Conservation (phyloP, 1,140 invertebrate species). For the Psilanteris sp. region DNA sequence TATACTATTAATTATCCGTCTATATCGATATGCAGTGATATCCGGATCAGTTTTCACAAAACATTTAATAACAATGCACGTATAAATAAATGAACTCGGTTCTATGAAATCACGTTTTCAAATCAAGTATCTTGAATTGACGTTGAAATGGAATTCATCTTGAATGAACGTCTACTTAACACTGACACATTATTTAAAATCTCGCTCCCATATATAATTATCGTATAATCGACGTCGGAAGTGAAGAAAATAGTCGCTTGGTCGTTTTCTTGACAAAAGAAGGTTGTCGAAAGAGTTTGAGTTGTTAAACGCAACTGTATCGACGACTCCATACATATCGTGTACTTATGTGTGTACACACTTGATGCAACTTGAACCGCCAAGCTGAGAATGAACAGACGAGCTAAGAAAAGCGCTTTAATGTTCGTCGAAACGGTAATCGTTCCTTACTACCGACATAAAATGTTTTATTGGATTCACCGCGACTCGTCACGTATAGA, state of each 20-base stretch:
- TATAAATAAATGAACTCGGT: constrained; percentile 2
- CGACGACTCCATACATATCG: constrained; percentile 40
- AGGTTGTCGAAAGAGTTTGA: too few relatives aligned
- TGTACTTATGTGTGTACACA: constrained; percentile 52
- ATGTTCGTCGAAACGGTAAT: constrained; percentile 65
- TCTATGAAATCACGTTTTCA: neutral
- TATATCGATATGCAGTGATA: constrained; percentile 5
- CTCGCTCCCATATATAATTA: too few relatives aligned
- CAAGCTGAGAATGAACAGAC: constrained; percentile 69
- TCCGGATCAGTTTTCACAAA: constrained; percentile 12
- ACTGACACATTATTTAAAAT: too few relatives aligned
- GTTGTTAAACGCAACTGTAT: constrained; percentile 11
- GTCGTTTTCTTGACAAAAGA: neutral
- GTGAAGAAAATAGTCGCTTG: neutral
- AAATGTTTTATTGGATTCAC: neutral
- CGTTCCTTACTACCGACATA: neutral
- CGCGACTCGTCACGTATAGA: too few relatives aligned
- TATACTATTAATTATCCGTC: constrained; percentile 14
- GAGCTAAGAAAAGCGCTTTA: constrained; percentile 57
- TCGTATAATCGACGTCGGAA: constrained; percentile 1
- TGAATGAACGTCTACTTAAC: too few relatives aligned
- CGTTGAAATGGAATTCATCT: too few relatives aligned
- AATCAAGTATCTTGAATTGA: neutral
- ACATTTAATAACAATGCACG: constrained; percentile 16
- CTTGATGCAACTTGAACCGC: constrained; percentile 68